phyloP scores from a whole-genome alignment of 2,797 vertebrate species.

The Heteromormyrus szaboi region DNA sequence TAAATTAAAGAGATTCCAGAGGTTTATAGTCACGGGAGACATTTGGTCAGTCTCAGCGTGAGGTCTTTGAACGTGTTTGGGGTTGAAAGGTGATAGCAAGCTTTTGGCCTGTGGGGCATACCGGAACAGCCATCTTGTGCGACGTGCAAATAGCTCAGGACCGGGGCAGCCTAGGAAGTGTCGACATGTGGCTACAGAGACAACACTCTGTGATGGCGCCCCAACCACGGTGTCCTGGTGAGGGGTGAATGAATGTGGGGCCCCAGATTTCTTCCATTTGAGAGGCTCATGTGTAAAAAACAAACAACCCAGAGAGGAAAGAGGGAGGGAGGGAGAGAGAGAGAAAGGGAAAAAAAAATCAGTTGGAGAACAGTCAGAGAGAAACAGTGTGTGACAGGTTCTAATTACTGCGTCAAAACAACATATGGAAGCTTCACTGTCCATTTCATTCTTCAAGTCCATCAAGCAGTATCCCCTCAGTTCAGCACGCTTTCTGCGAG shows the following conservation, averaged over 20 bases:
- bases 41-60: constrained; percentile 12
- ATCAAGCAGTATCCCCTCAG: constrained; percentile 68
- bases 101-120: constrained; percentile 17
- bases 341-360: neutral
- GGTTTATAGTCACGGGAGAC: neutral
- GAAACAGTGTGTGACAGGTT: constrained; percentile 71
- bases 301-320: neutral
- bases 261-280: neutral
- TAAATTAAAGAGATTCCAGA: neutral
- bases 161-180: neutral
- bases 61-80: neutral
- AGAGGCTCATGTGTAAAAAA: neutral
- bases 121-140: neutral
- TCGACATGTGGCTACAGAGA: constrained; percentile 21
- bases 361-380: constrained; percentile 43
- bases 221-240: neutral
- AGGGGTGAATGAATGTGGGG: neutral
- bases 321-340: neutral
- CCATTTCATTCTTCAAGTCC: constrained; percentile 76
- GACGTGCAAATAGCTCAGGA: neutral
- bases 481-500: constrained; percentile 59
- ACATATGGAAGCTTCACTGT: constrained; percentile 85
- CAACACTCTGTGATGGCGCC: neutral
- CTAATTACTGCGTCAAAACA: constrained; percentile 80
- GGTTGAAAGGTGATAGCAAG: constrained; percentile 16